A percentile compares a stretch with the other conserved stretches of the same genome.
Evolutionary conservation across 1,140 invertebrate genomes (phyloP).

Genomic region (Papilio glaucus): DNA sequence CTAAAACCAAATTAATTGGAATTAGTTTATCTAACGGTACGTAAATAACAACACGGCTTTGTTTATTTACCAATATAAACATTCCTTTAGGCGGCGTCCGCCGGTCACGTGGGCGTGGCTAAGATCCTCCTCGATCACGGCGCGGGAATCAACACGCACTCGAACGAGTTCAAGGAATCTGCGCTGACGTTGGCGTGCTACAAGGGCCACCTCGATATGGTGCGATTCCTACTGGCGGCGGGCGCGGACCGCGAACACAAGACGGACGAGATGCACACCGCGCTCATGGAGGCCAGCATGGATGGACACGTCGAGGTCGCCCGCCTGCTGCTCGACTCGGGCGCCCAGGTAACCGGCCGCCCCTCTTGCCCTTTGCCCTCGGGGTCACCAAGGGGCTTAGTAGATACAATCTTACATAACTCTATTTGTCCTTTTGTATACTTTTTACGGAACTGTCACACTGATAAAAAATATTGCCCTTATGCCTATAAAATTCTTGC

Average conservation of each 20-base stretch:
- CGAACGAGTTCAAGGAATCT: conserved; percentile 99
- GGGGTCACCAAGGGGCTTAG: too few relatives aligned
- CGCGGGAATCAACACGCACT: conserved; percentile 98
- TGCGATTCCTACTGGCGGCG: conserved; percentile 96
- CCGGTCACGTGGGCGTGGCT: conserved; percentile 97
- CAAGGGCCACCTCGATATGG: conserved; percentile 99
- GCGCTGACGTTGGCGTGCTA: conserved; percentile 98
- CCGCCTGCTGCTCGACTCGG: conserved; percentile 95
- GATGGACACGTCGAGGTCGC: conserved; percentile 99
- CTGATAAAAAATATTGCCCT: too few relatives aligned
- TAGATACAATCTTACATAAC: too few relatives aligned
- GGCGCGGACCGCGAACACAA: conserved; percentile 98
- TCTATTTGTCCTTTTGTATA: too few relatives aligned
- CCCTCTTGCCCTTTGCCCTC: not conserved
- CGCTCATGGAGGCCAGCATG: conserved; percentile 99
- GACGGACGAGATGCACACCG: conserved; percentile 99
- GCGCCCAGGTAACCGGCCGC: conserved; percentile 90
- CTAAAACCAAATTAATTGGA: too few relatives aligned
- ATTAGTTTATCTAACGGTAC: too few relatives aligned
- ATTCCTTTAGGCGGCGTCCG: conserved; percentile 96
- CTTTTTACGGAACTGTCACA: too few relatives aligned
- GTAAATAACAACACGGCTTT: too few relatives aligned
- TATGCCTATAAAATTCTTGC: too few relatives aligned
- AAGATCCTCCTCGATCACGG: conserved; percentile 96
- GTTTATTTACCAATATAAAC: too few relatives aligned